Percentiles rank a stretch among this genome's conserved stretches.
phyloP scores from a whole-genome alignment of 2,888 invertebrate genomes.

The Orthonychiurus folsomi region DNA sequence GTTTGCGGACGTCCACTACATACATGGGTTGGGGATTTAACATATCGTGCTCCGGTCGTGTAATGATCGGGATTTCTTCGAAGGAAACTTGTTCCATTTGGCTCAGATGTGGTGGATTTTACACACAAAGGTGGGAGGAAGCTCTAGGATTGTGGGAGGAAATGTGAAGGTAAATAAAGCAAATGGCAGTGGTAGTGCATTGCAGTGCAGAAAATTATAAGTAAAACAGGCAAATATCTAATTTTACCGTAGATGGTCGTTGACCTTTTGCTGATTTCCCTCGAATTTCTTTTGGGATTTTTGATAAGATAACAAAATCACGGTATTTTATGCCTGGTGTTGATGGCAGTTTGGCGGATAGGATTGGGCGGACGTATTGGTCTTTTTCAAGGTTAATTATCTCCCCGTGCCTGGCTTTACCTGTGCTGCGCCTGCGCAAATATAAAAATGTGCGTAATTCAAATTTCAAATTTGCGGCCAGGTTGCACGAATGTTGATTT shows the following conservation, averaged over 20 bases:
- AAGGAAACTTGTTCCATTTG: too few relatives aligned
- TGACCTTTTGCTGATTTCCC: not conserved
- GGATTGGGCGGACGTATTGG: conserved; percentile 4
- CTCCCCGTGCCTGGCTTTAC: conserved; percentile 4
- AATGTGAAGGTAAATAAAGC: not conserved
- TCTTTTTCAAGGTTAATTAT: not conserved
- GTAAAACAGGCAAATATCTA: not conserved
- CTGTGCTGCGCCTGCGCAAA: conserved; percentile 4
- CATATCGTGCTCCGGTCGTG: too few relatives aligned
- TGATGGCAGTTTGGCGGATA: conserved; percentile 2
- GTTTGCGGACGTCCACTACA: too few relatives aligned
- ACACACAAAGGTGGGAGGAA: not conserved
- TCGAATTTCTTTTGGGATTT: not conserved
- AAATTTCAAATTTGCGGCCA: too few relatives aligned
- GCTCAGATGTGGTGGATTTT: too few relatives aligned
- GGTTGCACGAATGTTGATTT: too few relatives aligned
- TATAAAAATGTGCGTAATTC: not conserved
- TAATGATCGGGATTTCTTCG: too few relatives aligned
- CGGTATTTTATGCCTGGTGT: not conserved
- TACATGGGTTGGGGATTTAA: too few relatives aligned
- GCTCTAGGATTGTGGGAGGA: not conserved
- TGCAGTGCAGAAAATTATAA: not conserved
- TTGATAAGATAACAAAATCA: not conserved
- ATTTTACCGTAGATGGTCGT: not conserved
- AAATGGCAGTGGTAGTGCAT: not conserved